These are phyloP conservation scores for Phoeniculus purpureus DNA, from an alignment of 2,797 vertebrate genomes.

Conservation along the genomic window DNA sequence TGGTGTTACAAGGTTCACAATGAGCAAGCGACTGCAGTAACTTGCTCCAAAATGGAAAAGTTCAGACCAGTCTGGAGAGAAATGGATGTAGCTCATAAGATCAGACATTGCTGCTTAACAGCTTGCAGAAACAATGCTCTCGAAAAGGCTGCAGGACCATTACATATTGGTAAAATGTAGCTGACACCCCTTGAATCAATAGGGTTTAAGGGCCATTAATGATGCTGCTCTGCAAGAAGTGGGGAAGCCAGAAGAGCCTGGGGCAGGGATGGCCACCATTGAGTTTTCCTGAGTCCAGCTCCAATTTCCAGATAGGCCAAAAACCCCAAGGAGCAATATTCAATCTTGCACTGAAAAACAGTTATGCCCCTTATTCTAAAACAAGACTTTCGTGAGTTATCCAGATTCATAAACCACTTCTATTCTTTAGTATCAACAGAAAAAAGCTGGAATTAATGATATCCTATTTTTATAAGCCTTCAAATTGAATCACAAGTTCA, in stretches of 20 bases:
- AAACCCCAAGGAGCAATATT: background rate
- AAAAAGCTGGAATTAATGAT: background rate
- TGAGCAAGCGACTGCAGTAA: background rate
- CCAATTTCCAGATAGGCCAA: background rate
- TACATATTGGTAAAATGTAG: background rate
- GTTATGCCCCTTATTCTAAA: background rate
- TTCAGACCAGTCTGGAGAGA: background rate
- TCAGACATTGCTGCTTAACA: background rate
- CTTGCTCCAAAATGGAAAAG: background rate
- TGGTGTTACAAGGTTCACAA: background rate
- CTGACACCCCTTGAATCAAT: background rate
- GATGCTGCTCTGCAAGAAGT: background rate
- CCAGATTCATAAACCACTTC: background rate
- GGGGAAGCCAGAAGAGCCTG: background rate
- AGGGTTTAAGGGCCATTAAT: background rate
- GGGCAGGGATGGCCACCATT: background rate
- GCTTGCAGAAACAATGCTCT: rapidly evolving
- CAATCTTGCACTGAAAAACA: background rate
- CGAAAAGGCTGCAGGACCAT: background rate
- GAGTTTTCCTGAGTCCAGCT: background rate
- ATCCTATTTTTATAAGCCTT: background rate
- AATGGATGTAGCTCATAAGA: background rate
- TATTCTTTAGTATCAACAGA: background rate
- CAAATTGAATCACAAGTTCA: background rate
- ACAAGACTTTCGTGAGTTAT: background rate